These are phyloP conservation scores for Agrilus biguttatus DNA, from an alignment of 2,888 invertebrate species.

Conservation along the genomic window DNA sequence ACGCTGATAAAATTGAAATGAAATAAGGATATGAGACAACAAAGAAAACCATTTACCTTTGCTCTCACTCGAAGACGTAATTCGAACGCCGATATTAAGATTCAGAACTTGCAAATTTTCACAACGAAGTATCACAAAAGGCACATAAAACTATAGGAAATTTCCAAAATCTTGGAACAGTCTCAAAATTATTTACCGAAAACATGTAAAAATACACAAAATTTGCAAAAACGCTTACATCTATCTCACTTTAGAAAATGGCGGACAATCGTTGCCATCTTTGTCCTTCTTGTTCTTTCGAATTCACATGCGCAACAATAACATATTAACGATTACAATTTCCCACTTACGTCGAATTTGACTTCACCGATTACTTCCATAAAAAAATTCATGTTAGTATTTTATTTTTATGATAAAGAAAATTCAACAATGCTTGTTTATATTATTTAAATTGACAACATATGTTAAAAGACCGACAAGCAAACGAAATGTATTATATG, in stretches of 20 bases:
- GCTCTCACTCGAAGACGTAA: conserved; percentile 23
- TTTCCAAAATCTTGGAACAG: not conserved
- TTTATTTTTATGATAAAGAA: too few species aligned
- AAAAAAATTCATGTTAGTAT: too few species aligned
- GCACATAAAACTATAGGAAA: not conserved
- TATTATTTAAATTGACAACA: too few species aligned
- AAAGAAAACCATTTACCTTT: conserved; percentile 32
- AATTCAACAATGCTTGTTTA: too few species aligned
- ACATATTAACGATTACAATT: too few species aligned
- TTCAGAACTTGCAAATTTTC: conserved; percentile 4
- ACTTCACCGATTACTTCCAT: not conserved
- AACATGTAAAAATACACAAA: conserved; percentile 15
- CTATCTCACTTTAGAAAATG: conserved; percentile 37
- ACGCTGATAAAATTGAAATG: conserved; percentile 33
- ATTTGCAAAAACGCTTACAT: conserved; percentile 28
- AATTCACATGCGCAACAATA: conserved; percentile 9
- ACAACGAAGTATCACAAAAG: conserved; percentile 1
- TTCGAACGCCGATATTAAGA: conserved; percentile 17
- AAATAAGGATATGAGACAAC: conserved; percentile 32
- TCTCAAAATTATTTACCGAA: not conserved
- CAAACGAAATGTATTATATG: too few species aligned
- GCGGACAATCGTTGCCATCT: conserved; percentile 34
- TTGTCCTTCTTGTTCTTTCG: conserved; percentile 24
- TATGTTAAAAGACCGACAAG: too few species aligned
- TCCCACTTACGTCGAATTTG: conserved; percentile 5